Evolutionary conservation across 2,113 vertebrate species (phyloP).

Genomic region (Panthera tigris): DNA sequence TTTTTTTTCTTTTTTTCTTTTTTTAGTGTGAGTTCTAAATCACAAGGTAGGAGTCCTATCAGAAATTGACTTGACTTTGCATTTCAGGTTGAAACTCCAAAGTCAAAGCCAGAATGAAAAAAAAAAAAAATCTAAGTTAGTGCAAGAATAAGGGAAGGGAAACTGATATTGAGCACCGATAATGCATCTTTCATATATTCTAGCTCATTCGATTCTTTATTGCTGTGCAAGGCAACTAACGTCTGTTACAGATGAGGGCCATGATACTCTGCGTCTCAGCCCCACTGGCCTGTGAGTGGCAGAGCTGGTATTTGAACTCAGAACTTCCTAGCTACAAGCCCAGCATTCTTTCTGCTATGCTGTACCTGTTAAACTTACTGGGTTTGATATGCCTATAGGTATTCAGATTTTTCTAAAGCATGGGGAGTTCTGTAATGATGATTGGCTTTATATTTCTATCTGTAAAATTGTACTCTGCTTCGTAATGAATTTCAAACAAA

Average conservation of each 20-base stretch:
- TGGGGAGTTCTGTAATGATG: background rate
- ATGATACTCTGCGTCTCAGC: background rate
- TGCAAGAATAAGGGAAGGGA: background rate
- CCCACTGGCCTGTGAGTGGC: background rate
- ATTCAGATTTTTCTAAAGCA: background rate
- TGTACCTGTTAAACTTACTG: background rate
- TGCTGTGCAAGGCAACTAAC: background rate
- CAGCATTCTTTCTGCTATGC: background rate
- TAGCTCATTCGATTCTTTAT: background rate
- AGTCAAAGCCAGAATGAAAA: constrained; percentile 3
- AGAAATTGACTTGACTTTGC: constrained; percentile 40
- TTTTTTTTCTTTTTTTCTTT: background rate
- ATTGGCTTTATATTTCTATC: background rate
- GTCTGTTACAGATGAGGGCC: background rate
- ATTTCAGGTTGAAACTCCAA: background rate
- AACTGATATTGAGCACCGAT: background rate
- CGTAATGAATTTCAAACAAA: background rate
- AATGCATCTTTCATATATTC: background rate
- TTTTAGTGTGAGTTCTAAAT: background rate
- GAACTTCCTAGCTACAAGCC: background rate
- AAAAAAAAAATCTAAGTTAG: background rate
- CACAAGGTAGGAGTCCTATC: background rate
- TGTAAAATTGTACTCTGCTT: background rate
- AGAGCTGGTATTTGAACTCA: background rate
- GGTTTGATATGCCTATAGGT: background rate